These are phyloP conservation scores for Periparus ater DNA, from an alignment of 2,797 vertebrate genomes.

Conservation along the genomic window DNA sequence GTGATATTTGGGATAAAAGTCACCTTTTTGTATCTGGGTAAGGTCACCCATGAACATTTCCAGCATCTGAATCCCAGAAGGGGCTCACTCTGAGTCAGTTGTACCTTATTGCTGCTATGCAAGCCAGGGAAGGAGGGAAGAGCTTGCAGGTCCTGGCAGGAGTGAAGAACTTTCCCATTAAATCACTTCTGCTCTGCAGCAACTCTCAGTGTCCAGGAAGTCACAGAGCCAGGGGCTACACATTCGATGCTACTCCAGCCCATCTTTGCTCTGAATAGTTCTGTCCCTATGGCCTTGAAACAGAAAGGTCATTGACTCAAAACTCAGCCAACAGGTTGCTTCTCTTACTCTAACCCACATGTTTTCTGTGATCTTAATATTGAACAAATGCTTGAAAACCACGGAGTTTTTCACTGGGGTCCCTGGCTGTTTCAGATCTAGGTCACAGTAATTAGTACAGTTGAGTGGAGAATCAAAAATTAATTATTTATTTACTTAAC, in stretches of 20 bases:
- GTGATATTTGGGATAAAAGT: background rate
- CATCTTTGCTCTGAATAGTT: background rate
- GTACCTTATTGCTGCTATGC: background rate
- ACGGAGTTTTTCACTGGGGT: background rate
- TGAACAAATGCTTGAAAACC: background rate
- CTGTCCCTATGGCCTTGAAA: background rate
- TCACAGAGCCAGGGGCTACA: background rate
- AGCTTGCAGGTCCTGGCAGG: background rate
- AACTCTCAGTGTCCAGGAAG: background rate
- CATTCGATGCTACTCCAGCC: background rate
- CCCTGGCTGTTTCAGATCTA: background rate
- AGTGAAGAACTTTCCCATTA: background rate
- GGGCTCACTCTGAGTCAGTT: background rate
- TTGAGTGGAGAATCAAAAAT: background rate
- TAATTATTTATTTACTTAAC: slow-evolving; percentile 41
- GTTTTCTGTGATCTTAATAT: background rate
- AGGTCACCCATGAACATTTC: background rate
- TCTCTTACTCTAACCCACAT: background rate
- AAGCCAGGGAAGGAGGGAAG: background rate
- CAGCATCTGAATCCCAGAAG: background rate
- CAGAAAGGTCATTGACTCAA: background rate
- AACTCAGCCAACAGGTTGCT: background rate
- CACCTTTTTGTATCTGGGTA: background rate
- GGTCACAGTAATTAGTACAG: background rate
- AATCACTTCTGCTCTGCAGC: background rate